Evolutionary conservation across 2,888 invertebrate species (phyloP).

Genomic region (Phytoseiulus persimilis): DNA sequence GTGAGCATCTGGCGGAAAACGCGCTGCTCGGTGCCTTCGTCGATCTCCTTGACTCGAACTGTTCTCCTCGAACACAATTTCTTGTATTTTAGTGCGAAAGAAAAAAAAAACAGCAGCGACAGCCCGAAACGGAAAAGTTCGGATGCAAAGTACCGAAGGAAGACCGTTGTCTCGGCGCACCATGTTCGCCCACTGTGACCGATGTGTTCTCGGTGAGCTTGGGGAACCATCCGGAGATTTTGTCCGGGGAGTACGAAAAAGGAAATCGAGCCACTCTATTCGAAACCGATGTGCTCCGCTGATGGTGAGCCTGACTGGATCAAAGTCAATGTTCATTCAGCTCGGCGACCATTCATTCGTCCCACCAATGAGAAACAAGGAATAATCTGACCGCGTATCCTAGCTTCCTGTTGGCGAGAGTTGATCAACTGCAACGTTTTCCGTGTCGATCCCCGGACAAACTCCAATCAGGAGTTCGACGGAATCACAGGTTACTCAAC

Average conservation of each 20-base stretch:
- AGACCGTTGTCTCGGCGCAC: too few species aligned
- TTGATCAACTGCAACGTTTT: neutral
- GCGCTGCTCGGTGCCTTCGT: too few species aligned
- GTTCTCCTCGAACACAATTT: too few species aligned
- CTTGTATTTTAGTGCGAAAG: too few species aligned
- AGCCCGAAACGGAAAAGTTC: too few species aligned
- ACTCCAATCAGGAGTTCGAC: neutral
- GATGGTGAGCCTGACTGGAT: neutral
- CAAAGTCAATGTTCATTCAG: neutral
- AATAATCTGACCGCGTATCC: neutral
- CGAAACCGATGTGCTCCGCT: neutral
- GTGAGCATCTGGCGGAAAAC: neutral
- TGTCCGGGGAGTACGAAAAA: neutral
- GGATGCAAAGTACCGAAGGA: too few species aligned
- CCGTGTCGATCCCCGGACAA: neutral
- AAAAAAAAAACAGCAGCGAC: too few species aligned
- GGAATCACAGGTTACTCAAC: slow-evolving; percentile 5
- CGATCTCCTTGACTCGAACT: too few species aligned
- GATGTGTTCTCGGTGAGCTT: too few species aligned
- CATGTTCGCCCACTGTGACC: too few species aligned
- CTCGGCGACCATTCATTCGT: neutral
- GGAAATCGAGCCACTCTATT: neutral
- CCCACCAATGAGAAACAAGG: neutral
- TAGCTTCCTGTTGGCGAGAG: neutral
- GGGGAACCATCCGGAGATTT: too few species aligned